Conservation (phyloP, 2,113 vertebrate species). For the Tachysurus vachellii region DNA sequence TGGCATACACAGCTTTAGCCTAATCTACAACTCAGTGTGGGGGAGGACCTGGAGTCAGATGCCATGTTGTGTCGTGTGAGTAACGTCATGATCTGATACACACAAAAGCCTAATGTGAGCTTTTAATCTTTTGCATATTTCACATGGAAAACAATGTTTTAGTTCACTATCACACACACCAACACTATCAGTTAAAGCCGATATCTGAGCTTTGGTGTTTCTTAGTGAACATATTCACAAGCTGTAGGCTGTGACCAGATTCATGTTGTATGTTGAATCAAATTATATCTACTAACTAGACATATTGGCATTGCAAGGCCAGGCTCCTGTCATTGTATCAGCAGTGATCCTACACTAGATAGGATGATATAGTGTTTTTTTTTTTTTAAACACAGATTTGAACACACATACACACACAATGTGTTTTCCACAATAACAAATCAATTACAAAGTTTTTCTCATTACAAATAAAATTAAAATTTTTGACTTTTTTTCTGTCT, state of each 20-base stretch:
- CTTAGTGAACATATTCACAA: not conserved
- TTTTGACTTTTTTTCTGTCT: too few species aligned
- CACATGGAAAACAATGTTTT: not conserved
- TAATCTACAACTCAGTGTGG: not conserved
- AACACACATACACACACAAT: not conserved
- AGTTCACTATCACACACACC: too few species aligned
- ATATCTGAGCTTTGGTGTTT: not conserved
- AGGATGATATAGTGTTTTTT: not conserved
- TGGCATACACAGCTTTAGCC: conserved; percentile 17
- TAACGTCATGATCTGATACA: not conserved
- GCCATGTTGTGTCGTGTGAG: not conserved
- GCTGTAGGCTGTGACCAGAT: not conserved
- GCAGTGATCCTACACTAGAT: not conserved
- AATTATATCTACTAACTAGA: not conserved
- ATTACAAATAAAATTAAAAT: not conserved
- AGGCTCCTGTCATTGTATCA: not conserved
- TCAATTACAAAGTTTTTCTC: too few species aligned
- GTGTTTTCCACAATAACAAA: too few species aligned
- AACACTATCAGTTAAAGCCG: not conserved
- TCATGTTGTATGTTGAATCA: not conserved
- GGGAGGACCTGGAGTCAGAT: not conserved
- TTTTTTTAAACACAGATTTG: not conserved
- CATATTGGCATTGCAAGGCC: not conserved
- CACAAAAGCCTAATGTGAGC: not conserved
- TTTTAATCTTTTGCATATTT: not conserved